Conservation (phyloP, 2,888 invertebrate species). For the Acleris cristana region DNA sequence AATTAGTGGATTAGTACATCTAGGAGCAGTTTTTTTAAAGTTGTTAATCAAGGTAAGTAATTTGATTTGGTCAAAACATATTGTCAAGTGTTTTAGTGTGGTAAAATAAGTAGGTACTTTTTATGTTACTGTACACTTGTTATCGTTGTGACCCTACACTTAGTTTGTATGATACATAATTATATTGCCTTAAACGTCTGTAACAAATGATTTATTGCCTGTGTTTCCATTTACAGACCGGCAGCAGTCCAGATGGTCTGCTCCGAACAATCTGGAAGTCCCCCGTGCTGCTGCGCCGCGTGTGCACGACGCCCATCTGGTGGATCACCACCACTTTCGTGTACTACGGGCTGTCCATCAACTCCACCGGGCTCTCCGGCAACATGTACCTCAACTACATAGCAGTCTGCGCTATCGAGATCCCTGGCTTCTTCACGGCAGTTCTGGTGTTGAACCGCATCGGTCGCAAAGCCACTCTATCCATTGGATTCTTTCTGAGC, state of each 20-base stretch:
- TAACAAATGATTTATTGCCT: not conserved
- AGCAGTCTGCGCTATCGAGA: conserved; percentile 85
- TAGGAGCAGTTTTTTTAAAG: too few relatives aligned
- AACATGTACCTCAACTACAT: conserved; percentile 90
- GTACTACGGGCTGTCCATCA: conserved; percentile 91
- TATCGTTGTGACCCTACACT: too few relatives aligned
- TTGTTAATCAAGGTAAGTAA: too few relatives aligned
- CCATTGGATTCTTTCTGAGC: conserved; percentile 84
- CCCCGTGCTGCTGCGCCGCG: conserved; percentile 76
- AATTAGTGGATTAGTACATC: too few relatives aligned
- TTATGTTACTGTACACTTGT: too few relatives aligned
- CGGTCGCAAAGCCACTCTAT: conserved; percentile 85
- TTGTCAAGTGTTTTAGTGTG: too few relatives aligned
- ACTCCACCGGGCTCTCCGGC: conserved; percentile 88
- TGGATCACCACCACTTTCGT: conserved; percentile 91
- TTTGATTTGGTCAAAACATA: too few relatives aligned
- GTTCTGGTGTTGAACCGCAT: conserved; percentile 85
- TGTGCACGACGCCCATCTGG: conserved; percentile 88
- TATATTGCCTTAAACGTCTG: too few relatives aligned
- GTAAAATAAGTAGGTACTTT: too few relatives aligned
- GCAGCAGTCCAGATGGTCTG: conserved; percentile 16
- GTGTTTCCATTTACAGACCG: not conserved
- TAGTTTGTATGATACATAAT: too few relatives aligned
- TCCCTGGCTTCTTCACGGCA: conserved; percentile 87
- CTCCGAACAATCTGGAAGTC: conserved; percentile 72